These are phyloP conservation scores for Yasuhikotakia modesta DNA, from an alignment of 2,797 vertebrate genomes.

Conservation along the genomic window DNA sequence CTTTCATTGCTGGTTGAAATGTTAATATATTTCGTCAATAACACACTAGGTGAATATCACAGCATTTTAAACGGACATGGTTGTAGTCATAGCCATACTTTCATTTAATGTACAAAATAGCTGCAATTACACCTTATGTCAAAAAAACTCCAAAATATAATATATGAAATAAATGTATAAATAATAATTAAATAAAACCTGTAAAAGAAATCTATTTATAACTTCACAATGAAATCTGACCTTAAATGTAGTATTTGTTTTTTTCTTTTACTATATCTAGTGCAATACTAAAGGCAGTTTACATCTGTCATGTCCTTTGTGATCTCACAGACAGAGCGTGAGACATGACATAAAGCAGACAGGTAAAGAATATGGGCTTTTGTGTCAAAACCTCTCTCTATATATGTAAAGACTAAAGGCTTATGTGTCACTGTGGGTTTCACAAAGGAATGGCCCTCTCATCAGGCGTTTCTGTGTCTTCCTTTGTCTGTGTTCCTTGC, in stretches of 20 bases:
- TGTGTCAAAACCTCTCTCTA: constrained; percentile 34
- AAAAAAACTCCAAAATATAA: no score
- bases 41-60: neutral
- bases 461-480: constrained; percentile 19
- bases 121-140: neutral
- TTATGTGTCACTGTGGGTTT: constrained; percentile 37
- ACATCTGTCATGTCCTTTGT: constrained; percentile 30
- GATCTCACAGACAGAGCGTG: constrained; percentile 17
- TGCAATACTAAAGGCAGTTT: constrained; percentile 18
- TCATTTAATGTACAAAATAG: no score
- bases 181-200: neutral
- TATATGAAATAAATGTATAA: neutral
- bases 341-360: constrained; percentile 29
- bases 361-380: constrained; percentile 12
- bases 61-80: neutral
- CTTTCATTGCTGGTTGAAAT: no score
- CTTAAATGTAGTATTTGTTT: constrained; percentile 26
- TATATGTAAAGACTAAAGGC: constrained; percentile 24
- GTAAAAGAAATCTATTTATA: neutral
- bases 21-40: neutral
- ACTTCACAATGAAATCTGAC: constrained; percentile 2
- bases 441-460: neutral
- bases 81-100: neutral
- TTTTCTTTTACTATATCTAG: neutral
- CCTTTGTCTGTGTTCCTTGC: constrained; percentile 7